These are phyloP conservation scores for Cygnus buccinator DNA, from an alignment of 2,113 vertebrate genomes.

Conservation along the genomic window DNA sequence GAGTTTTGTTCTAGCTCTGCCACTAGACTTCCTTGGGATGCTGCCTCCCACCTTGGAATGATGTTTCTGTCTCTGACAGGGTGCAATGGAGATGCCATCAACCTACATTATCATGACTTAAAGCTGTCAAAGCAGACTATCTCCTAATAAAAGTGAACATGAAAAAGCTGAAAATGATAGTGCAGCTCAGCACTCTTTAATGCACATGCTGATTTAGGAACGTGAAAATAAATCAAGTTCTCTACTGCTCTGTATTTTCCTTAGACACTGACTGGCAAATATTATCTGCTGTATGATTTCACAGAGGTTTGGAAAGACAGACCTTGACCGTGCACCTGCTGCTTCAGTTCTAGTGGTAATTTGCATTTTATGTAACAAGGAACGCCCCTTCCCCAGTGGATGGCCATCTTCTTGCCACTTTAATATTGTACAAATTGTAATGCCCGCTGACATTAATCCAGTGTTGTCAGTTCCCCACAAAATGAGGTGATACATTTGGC, in stretches of 20 bases:
- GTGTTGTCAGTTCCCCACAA: neutral
- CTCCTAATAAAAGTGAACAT: neutral
- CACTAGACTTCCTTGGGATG: neutral
- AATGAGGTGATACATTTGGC: neutral
- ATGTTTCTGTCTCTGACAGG: neutral
- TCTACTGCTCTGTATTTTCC: neutral
- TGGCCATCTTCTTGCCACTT: neutral
- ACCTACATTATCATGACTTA: neutral
- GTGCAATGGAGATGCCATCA: neutral
- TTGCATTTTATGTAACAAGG: neutral
- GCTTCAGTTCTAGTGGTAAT: neutral
- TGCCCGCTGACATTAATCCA: neutral
- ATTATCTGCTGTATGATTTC: neutral
- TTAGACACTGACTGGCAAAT: neutral
- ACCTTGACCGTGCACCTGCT: neutral
- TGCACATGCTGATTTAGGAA: neutral
- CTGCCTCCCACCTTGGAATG: neutral
- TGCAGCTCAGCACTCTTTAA: neutral
- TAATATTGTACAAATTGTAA: neutral
- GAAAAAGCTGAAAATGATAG: neutral
- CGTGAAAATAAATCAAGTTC: neutral
- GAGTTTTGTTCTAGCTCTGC: neutral
- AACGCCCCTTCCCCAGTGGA: neutral
- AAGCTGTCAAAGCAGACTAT: neutral
- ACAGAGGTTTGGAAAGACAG: neutral